phyloP scores from a whole-genome alignment of 2,113 vertebrate genomes.

The Ptilonorhynchus violaceus region DNA sequence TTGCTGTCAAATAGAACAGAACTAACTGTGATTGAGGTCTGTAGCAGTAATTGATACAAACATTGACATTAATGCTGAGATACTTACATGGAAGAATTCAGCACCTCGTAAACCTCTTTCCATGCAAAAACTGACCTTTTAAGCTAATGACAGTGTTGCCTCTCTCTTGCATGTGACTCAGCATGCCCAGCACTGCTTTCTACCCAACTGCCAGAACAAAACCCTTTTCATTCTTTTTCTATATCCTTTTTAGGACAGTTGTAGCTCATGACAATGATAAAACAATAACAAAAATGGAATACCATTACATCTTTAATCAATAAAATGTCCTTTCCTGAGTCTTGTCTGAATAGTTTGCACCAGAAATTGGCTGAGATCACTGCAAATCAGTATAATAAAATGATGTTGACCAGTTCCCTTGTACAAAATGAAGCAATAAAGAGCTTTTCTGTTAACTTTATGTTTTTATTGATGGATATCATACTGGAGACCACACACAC shows the following conservation, averaged over 20 bases:
- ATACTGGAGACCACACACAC: constrained; percentile 36
- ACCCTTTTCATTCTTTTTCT: background rate
- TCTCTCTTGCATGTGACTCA: background rate
- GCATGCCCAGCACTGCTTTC: background rate
- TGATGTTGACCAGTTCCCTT: background rate
- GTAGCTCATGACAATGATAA: background rate
- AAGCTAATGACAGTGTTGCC: background rate
- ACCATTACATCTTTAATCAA: background rate
- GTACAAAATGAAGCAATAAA: constrained; percentile 29
- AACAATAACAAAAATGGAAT: background rate
- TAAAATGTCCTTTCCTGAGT: background rate
- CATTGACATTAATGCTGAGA: constrained; percentile 41
- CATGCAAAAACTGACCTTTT: constrained; percentile 55
- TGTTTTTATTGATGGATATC: constrained; percentile 27
- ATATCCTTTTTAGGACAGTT: background rate
- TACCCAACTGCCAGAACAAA: background rate
- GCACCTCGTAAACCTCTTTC: constrained; percentile 41
- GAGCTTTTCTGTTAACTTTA: constrained; percentile 25
- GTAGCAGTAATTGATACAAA: constrained; percentile 42
- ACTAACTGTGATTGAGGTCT: background rate
- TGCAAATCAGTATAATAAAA: constrained; percentile 3
- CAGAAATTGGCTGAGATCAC: background rate
- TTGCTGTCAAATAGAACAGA: constrained; percentile 36
- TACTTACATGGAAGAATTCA: constrained; percentile 14
- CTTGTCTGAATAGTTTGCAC: background rate